Conservation (phyloP, 2,113 vertebrate genomes). For the Dolichotis patagonum region DNA sequence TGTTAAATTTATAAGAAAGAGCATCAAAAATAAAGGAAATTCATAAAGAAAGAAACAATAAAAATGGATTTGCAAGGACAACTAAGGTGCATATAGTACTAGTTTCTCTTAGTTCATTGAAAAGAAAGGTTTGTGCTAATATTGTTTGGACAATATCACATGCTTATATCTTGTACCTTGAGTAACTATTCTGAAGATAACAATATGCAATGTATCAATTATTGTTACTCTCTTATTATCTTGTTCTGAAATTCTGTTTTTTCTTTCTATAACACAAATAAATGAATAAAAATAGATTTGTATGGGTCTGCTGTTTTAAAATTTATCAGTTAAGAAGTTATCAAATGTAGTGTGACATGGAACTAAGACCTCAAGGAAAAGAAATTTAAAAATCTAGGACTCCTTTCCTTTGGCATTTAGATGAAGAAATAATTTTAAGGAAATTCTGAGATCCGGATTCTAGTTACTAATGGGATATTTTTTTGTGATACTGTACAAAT, state of each 20-base stretch:
- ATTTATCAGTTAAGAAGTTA: neutral
- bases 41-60: neutral
- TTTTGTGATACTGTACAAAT: neutral
- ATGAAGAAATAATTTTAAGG: neutral
- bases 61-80: neutral
- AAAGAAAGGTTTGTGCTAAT: neutral
- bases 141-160: neutral
- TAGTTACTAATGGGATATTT: neutral
- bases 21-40: neutral
- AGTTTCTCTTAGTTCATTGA: neutral
- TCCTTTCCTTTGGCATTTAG: neutral
- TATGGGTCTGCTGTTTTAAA: neutral
- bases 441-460: neutral
- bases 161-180: neutral
- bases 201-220: neutral
- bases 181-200: neutral
- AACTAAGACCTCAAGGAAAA: neutral
- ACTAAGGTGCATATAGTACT: neutral
- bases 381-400: neutral
- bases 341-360: too few relatives aligned
- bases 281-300: neutral
- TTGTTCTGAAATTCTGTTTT: neutral
- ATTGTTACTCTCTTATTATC: neutral
- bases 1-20: neutral
- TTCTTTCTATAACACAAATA: neutral